Evolutionary conservation across 2,113 vertebrate genomes (phyloP).

Genomic region (Halcyon senegalensis): DNA sequence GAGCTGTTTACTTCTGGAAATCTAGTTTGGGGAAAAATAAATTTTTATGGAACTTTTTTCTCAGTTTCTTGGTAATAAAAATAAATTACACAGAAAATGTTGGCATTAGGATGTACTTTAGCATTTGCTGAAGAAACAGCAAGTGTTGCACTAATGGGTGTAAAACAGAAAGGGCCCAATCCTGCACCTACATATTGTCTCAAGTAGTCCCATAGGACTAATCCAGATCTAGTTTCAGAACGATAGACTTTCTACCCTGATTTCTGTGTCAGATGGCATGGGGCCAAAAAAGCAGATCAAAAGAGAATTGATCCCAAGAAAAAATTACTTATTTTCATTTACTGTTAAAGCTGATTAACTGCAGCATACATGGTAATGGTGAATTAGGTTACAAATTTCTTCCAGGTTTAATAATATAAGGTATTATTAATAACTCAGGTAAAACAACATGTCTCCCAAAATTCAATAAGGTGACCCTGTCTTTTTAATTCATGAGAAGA

Average conservation of each 20-base stretch:
- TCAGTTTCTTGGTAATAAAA: neutral
- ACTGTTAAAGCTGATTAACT: neutral
- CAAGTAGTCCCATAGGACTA: neutral
- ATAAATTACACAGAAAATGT: neutral
- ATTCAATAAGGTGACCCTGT: neutral
- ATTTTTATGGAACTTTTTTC: neutral
- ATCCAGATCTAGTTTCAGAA: neutral
- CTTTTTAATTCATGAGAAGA: slow-evolving; percentile 27
- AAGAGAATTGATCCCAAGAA: neutral
- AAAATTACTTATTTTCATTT: neutral
- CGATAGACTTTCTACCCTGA: neutral
- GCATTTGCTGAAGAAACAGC: neutral
- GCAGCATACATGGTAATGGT: fast-evolving
- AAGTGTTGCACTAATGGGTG: neutral
- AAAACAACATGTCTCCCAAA: neutral
- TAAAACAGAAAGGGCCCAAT: neutral
- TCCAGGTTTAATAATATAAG: neutral
- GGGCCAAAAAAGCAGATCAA: neutral
- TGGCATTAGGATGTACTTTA: neutral
- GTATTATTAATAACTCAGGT: neutral
- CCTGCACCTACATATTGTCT: neutral
- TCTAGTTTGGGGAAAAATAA: neutral
- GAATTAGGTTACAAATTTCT: neutral
- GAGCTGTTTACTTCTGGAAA: neutral
- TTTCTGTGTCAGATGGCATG: neutral